Base-by-base conservation (phyloP, 2,797 vertebrate species). In the Paguma larvata region DNA sequence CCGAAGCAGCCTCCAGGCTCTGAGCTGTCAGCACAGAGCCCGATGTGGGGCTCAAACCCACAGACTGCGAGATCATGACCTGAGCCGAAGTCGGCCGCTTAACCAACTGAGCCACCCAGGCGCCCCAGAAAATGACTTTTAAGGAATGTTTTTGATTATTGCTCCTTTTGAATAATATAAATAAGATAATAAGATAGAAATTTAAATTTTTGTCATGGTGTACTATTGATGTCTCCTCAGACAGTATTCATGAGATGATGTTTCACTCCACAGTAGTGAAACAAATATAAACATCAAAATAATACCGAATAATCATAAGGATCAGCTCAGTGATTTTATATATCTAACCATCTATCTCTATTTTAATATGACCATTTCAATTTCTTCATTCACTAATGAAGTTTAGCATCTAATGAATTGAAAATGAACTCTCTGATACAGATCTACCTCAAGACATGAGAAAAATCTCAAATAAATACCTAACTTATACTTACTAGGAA, bases 201-300 rank as follows among this genome's bases (percentile, higher is more conserved):
- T 25, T 53, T 83, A 83, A 46, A 46, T 44, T 16, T 27, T 51
- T 32, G 63, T 68, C 51, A 53, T 10, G 14, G 0, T 38, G 48
- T 30, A 25, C 51, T 80, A 82, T 13, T 30, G 38, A 30, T 75
- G 53, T 53, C 19, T 83, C 32, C 18, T 77, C 16, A 34, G 3
- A 68, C 27, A 38, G 6, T 59, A 2, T 38, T 82, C 23, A 59
- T 48, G 23, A 92, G 65, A 65, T 72, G 67, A 77, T 56, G 41
- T 63, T 15, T 51, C 12, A 59, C 0, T 70, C 4, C 25, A 7
- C 15, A 72, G 44, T 0, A 82, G 23, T 48, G 8, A 19, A 85
- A 67, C 34, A 62, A 73, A 63, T 59, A 41, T 32, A 89, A 97
- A 93, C 10, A 67, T 83, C 15, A 91, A 86, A 85, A 77, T 73